Percentiles rank a stretch among this genome's conserved stretches.
Evolutionary conservation across 1,140 invertebrate species (phyloP).

Genomic region (Oreohelix idahoensis): DNA sequence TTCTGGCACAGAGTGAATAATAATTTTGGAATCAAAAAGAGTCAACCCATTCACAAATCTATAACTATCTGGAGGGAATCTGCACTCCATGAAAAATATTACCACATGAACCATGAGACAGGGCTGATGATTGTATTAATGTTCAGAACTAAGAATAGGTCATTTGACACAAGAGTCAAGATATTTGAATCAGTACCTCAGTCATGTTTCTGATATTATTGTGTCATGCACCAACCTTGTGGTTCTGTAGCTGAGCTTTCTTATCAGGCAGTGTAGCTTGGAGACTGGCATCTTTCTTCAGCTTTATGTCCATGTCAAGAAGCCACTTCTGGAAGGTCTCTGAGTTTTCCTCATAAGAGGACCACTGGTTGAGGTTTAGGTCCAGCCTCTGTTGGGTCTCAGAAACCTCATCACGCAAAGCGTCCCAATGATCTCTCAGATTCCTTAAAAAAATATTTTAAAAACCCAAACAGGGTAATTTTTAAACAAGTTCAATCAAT

Average conservation of each 20-base stretch:
- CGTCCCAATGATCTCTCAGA: slow-evolving; percentile 84
- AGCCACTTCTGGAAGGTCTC: slow-evolving; percentile 94
- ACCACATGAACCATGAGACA: too few species aligned
- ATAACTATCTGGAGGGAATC: too few species aligned
- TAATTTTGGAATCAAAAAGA: too few species aligned
- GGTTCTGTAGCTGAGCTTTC: slow-evolving; percentile 92
- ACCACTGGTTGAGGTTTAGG: slow-evolving; percentile 82
- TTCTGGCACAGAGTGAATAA: too few species aligned
- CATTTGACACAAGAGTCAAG: too few species aligned
- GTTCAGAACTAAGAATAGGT: too few species aligned
- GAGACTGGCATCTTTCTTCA: slow-evolving; percentile 91
- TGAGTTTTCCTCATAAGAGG: slow-evolving; percentile 69
- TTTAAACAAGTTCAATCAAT: too few species aligned
- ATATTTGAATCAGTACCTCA: too few species aligned
- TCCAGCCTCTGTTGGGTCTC: slow-evolving; percentile 89
- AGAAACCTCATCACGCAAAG: slow-evolving; percentile 81
- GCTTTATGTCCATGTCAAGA: slow-evolving; percentile 89
- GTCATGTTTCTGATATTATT: background rate
- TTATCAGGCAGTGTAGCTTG: slow-evolving; percentile 94
- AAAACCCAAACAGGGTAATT: too few species aligned
- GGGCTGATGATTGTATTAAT: too few species aligned
- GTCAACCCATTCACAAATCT: too few species aligned
- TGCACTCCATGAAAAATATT: too few species aligned
- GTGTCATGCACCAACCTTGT: slow-evolving; percentile 79
- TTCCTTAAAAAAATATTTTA: slow-evolving; percentile 77